Conservation (phyloP, 2,888 invertebrate species). For the Trissolcus japonicus region DNA sequence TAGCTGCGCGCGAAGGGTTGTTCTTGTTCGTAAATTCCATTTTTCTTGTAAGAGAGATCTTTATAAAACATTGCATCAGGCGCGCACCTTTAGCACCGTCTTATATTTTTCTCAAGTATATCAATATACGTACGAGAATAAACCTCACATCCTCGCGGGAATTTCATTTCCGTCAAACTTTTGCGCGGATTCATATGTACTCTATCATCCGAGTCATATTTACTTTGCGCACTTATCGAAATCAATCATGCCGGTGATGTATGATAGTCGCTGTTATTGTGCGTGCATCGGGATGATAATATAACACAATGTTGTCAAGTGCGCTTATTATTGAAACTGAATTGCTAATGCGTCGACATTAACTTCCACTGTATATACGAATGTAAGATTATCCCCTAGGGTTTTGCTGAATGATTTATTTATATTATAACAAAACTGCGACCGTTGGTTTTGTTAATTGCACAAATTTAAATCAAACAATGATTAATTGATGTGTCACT, state of each 20-base stretch:
- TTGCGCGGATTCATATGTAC: constrained; percentile 45
- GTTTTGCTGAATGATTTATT: constrained; percentile 41
- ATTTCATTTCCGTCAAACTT: constrained; percentile 50
- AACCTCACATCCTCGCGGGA: constrained; percentile 47
- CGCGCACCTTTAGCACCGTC: constrained; percentile 39
- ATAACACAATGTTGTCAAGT: constrained; percentile 41
- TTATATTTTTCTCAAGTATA: constrained; percentile 44
- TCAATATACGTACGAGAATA: constrained; percentile 49
- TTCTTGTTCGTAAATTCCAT: constrained; percentile 59
- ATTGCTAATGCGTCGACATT: constrained; percentile 40
- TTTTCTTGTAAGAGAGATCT: constrained; percentile 49
- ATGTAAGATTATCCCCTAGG: constrained; percentile 29
- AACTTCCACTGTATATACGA: constrained; percentile 16
- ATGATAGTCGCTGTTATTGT: constrained; percentile 22
- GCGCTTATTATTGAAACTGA: constrained; percentile 35
- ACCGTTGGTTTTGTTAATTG: constrained; percentile 40
- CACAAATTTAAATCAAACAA: constrained; percentile 31
- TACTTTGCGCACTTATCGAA: constrained; percentile 7
- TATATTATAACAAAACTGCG: constrained; percentile 29
- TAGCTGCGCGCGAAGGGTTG: constrained; percentile 47
- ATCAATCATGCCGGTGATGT: constrained; percentile 22
- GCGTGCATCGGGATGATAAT: constrained; percentile 20
- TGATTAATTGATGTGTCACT: constrained; percentile 33
- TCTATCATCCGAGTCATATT: constrained; percentile 22
- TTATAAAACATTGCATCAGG: constrained; percentile 55